A percentile compares a stretch with the other conserved stretches of the same genome.
phyloP scores from a whole-genome alignment of 2,888 invertebrate genomes.

The Acanthoscelides obtectus region DNA sequence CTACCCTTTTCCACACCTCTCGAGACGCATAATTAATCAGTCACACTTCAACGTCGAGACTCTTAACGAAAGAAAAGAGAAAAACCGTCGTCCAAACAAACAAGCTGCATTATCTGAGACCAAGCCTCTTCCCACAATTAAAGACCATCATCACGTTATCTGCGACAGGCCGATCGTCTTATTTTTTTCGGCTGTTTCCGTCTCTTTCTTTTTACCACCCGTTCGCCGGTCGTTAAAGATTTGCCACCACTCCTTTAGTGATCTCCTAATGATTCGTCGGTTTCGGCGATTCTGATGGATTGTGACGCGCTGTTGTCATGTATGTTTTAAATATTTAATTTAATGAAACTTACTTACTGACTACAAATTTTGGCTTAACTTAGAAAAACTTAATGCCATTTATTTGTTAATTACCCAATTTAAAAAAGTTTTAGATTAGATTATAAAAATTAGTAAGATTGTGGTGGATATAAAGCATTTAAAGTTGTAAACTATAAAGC shows the following conservation, averaged over 20 bases:
- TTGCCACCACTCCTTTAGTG: neutral
- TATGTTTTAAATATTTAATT: no score
- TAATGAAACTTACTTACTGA: no score
- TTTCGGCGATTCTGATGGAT: neutral
- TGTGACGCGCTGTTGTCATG: no score
- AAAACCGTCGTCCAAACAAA: neutral
- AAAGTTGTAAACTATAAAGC: no score
- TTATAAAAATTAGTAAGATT: no score
- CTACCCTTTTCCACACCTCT: neutral
- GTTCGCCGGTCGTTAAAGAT: neutral
- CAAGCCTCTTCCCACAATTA: neutral
- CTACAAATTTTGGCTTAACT: no score
- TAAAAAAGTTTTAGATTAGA: no score
- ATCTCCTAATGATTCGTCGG: neutral
- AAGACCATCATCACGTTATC: neutral
- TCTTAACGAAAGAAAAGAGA: neutral
- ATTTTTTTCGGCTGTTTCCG: neutral
- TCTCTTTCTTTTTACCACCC: neutral
- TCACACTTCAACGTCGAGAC: neutral
- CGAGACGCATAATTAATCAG: neutral
- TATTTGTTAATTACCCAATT: no score
- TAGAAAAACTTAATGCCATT: no score
- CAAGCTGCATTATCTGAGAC: neutral
- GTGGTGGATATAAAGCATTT: no score
- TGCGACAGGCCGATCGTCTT: neutral